Percentiles rank a stretch among this genome's conserved stretches.
phyloP scores from a whole-genome alignment of 2,797 vertebrate species.

The Astyanax mexicanus region DNA sequence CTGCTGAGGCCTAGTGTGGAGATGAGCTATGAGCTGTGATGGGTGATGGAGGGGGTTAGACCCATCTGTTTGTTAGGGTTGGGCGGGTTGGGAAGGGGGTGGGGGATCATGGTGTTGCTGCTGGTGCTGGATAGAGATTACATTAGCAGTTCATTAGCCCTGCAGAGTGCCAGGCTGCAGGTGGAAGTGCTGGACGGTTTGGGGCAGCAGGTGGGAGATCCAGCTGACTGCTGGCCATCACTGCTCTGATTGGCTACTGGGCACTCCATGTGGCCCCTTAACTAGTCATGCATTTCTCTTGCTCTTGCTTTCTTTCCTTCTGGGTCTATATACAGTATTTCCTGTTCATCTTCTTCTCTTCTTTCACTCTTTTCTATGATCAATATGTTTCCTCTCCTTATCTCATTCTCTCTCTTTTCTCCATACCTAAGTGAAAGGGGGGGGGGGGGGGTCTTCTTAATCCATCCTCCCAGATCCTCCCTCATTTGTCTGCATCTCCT shows the following conservation, averaged over 20 bases:
- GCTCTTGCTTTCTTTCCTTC: constrained; percentile 33
- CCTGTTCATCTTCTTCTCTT: too few species aligned
- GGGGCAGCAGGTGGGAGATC: constrained; percentile 39
- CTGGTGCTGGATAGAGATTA: constrained; percentile 21
- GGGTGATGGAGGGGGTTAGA: neutral
- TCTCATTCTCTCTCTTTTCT: constrained; percentile 1
- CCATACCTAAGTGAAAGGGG: too few species aligned
- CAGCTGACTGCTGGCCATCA: constrained; percentile 45
- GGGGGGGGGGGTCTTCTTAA: too few species aligned
- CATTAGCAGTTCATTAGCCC: constrained; percentile 38
- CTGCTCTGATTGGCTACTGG: constrained; percentile 63
- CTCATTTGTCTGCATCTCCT: constrained; percentile 45
- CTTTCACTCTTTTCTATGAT: neutral
- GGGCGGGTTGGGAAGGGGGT: neutral
- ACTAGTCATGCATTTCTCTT: constrained; percentile 49
- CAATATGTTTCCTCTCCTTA: constrained; percentile 22
- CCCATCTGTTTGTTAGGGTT: constrained; percentile 7
- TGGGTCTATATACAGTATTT: too few species aligned
- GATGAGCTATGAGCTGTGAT: constrained; percentile 5
- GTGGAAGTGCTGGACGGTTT: constrained; percentile 21
- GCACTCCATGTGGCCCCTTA: constrained; percentile 51
- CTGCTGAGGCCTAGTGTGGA: neutral
- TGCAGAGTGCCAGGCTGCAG: constrained; percentile 2
- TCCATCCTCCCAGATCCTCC: too few species aligned
- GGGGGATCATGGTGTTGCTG: constrained; percentile 5